Conservation (phyloP, 2,113 vertebrate genomes). For the Xyrauchen texanus region DNA sequence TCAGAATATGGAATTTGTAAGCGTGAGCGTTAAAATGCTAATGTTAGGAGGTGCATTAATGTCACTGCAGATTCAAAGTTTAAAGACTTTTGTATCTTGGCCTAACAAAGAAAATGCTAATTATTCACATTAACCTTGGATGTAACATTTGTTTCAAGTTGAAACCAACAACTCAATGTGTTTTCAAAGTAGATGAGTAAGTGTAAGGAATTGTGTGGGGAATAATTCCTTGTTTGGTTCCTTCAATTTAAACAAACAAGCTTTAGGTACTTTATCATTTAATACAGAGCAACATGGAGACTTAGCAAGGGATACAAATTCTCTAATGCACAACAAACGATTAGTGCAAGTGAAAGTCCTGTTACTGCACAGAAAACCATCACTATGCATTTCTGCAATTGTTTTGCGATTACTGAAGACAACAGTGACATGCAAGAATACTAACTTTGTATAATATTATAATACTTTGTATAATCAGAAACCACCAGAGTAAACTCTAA, state of each 20-base stretch:
- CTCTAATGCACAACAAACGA: slow-evolving; percentile 10
- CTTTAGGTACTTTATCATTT: slow-evolving; percentile 10
- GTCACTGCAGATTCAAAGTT: not conserved
- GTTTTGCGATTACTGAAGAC: slow-evolving; percentile 46
- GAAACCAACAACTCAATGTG: not conserved
- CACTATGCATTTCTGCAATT: slow-evolving; percentile 54
- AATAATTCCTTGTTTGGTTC: not conserved
- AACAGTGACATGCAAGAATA: slow-evolving; percentile 44
- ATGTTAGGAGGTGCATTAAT: slow-evolving; percentile 1
- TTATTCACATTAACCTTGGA: slow-evolving; percentile 14
- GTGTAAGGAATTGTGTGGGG: not conserved
- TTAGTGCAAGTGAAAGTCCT: slow-evolving; percentile 21
- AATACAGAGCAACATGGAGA: not conserved
- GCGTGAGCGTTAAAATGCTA: slow-evolving; percentile 14
- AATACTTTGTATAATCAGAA: slow-evolving; percentile 33
- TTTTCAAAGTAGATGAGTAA: not conserved
- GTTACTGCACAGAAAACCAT: slow-evolving; percentile 3
- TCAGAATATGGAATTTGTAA: slow-evolving; percentile 9
- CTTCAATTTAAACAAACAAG: slow-evolving; percentile 8
- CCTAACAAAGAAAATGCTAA: slow-evolving; percentile 9
- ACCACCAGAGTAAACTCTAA: no score
- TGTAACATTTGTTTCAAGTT: not conserved
- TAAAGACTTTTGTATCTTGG: not conserved
- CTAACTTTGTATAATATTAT: not conserved
- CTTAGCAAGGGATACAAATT: not conserved